phyloP scores from a whole-genome alignment of 2,888 invertebrate species.

The Acleris emargana region DNA sequence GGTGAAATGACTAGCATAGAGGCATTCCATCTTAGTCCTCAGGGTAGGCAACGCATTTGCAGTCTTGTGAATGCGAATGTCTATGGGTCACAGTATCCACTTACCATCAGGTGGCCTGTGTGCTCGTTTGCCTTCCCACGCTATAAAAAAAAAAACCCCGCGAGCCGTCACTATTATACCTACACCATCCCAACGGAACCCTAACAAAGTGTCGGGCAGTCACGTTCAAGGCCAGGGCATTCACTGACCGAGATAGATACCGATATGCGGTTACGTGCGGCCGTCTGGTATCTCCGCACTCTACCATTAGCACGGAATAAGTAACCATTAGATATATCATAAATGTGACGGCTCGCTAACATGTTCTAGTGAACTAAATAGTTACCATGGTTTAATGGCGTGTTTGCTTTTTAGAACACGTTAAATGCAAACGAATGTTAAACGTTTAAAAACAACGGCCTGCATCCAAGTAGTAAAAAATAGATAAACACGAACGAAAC shows the following conservation, averaged over 20 bases:
- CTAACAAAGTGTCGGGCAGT: conserved; percentile 51
- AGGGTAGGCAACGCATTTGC: too few species aligned
- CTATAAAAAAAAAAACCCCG: too few species aligned
- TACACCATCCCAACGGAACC: conserved; percentile 19
- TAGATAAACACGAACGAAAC: too few species aligned
- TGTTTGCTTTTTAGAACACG: conserved; percentile 8
- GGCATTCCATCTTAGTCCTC: too few species aligned
- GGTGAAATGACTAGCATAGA: too few species aligned
- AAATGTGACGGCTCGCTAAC: conserved; percentile 31
- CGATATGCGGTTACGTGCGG: conserved; percentile 40
- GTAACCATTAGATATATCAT: conserved; percentile 36
- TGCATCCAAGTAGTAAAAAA: not conserved
- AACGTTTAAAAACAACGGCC: not conserved
- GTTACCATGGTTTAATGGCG: conserved; percentile 10
- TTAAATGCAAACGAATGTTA: conserved; percentile 1
- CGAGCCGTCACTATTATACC: conserved; percentile 4
- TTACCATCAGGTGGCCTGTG: too few species aligned
- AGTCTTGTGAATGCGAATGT: too few species aligned
- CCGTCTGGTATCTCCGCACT: conserved; percentile 27
- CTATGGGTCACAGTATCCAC: too few species aligned
- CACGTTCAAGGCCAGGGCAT: conserved; percentile 69
- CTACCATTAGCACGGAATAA: conserved; percentile 35
- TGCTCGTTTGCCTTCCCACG: too few species aligned
- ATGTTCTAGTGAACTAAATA: conserved; percentile 35
- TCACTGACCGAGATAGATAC: conserved; percentile 63